Evolutionary conservation across 2,113 vertebrate species (phyloP).

Genomic region (Nanger granti): DNA sequence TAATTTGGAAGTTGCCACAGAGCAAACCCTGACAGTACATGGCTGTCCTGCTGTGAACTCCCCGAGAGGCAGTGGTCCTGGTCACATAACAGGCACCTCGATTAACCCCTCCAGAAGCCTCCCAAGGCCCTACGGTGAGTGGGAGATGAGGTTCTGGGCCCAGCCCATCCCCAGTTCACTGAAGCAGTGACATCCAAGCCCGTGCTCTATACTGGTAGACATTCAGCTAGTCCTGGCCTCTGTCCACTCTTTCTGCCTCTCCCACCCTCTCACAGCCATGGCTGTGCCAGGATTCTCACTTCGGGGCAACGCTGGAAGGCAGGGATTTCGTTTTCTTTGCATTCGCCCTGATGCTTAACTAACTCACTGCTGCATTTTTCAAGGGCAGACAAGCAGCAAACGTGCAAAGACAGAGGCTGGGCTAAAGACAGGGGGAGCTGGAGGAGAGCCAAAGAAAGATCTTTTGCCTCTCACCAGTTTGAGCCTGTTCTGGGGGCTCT

Average conservation of each 20-base stretch:
- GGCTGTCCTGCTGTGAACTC: conserved; percentile 58
- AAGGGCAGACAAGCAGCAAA: background rate
- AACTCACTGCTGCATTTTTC: background rate
- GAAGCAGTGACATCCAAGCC: background rate
- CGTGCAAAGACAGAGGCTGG: background rate
- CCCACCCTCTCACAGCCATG: background rate
- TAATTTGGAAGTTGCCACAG: conserved; percentile 65
- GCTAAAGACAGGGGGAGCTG: background rate
- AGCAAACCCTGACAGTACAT: conserved; percentile 34
- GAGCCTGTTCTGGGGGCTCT: background rate
- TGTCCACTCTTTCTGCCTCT: background rate
- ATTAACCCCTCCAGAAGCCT: background rate
- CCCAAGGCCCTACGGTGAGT: background rate
- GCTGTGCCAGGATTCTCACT: background rate
- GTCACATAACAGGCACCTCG: background rate
- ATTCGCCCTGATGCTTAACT: background rate
- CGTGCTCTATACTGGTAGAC: background rate
- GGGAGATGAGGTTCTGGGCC: background rate
- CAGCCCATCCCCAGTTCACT: background rate
- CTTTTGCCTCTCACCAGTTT: background rate
- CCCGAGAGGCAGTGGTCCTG: background rate
- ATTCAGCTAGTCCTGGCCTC: background rate
- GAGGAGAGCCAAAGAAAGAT: background rate
- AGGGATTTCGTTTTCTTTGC: background rate
- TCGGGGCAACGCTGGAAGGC: background rate